A percentile compares a stretch with the other conserved stretches of the same genome.
phyloP scores from a whole-genome alignment of 92 coral and sea anemone species.

The Heteractis magnifica region DNA sequence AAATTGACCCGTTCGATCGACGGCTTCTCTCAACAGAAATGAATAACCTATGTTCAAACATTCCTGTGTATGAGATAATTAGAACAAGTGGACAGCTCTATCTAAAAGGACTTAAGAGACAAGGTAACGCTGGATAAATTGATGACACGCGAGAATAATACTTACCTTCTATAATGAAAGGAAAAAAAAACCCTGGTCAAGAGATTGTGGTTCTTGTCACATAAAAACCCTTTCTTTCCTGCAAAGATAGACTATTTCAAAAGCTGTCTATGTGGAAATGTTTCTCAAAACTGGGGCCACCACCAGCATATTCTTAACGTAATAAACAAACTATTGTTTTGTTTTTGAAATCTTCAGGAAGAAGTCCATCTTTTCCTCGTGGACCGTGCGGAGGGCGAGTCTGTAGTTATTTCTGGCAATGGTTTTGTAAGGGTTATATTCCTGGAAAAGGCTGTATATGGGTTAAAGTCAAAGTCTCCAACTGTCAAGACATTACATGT shows the following conservation, averaged over 20 bases:
- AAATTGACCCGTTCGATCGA: neutral
- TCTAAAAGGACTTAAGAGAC: slow-evolving; percentile 30
- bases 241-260: no score
- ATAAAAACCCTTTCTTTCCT: no score
- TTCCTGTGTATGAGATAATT: slow-evolving; percentile 17
- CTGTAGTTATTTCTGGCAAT: slow-evolving; percentile 25
- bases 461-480: slow-evolving; percentile 14
- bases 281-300: no score
- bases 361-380: slow-evolving; percentile 21
- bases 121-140: neutral
- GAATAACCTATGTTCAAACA: slow-evolving; percentile 16
- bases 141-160: neutral
- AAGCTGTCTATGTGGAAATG: no score
- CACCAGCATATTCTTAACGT: no score
- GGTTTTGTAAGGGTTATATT: slow-evolving; percentile 4
- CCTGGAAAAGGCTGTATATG: slow-evolving; percentile 21
- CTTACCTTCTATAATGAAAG: no score
- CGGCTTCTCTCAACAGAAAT: slow-evolving; percentile 13
- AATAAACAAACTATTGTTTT: neutral
- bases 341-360: slow-evolving; percentile 6
- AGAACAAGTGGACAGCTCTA: slow-evolving; percentile 23
- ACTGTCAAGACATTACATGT: slow-evolving; percentile 14
- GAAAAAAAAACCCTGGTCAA: no score
- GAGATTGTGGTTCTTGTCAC: no score
- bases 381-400: slow-evolving; percentile 33